Percentiles rank a stretch among this genome's conserved stretches.
phyloP scores from a whole-genome alignment of 2,888 invertebrate genomes.

The Colostygia pectinataria region DNA sequence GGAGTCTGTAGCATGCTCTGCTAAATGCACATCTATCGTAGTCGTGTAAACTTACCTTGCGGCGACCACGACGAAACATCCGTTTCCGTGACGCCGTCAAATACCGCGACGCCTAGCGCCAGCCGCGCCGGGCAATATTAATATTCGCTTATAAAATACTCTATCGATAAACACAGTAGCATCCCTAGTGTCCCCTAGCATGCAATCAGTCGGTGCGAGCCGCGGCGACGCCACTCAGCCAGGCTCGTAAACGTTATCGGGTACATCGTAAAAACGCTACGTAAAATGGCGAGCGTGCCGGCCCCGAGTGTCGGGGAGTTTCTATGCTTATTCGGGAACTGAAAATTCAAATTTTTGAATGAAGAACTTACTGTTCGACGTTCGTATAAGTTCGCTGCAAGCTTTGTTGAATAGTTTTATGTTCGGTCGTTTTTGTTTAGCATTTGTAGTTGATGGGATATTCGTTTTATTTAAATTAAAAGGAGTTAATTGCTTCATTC shows the following conservation, averaged over 20 bases:
- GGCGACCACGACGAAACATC: no score
- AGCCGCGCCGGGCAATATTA: no score
- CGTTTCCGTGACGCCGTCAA: no score
- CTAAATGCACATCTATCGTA: no score
- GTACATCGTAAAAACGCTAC: conserved; percentile 78
- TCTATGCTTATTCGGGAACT: conserved; percentile 26
- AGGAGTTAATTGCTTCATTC: no score
- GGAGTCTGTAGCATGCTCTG: no score
- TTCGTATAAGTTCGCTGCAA: no score
- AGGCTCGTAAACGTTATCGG: conserved; percentile 80
- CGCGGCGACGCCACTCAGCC: conserved; percentile 79
- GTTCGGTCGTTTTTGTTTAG: not conserved
- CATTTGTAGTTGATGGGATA: not conserved
- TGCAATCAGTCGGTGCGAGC: conserved; percentile 77
- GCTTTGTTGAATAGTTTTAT: conserved; percentile 19
- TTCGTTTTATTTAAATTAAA: no score
- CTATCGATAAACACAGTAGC: conserved; percentile 18
- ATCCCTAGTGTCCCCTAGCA: conserved; percentile 51
- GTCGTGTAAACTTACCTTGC: no score
- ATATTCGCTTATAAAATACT: conserved; percentile 2
- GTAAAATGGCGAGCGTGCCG: conserved; percentile 71
- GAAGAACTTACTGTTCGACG: no score
- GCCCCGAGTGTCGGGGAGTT: conserved; percentile 30
- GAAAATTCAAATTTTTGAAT: conserved; percentile 32
- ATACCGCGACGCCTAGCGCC: no score